Evolutionary conservation across 1,140 invertebrate species (phyloP), one percentile per base, ranked within the genome.

Genomic region (Platyscapa corneri): DNA sequence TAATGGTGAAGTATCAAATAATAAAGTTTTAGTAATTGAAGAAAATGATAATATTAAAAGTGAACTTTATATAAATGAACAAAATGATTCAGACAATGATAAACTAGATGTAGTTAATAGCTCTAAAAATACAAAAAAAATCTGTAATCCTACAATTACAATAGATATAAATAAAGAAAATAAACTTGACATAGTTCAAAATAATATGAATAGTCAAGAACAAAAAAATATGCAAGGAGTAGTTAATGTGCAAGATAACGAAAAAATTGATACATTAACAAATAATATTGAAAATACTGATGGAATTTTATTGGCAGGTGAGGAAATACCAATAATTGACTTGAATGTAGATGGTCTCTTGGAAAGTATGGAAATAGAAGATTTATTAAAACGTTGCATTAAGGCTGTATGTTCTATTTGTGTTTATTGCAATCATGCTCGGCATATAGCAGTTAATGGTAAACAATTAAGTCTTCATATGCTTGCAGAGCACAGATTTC

Each of bases 351-450:
- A 97, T 87, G 95, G 95, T 70, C 95, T 95, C 7, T 90, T 97
- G 64, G 96, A 97, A 87, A 96, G 95, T 88, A 95, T 97, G 91
- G 94, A 95, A 56, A 93, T 96, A 76, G 94, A 96, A 85, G 94
- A 96, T 64, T 92, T 97, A 79, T 88, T 97, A 18, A 96, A 96
- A 90, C 95, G 95, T 84, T 97, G 96, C 90, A 93, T 97, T 39
- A 93, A 94, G 84, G 94, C 94, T 3, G 96, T 96, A 0, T 95
- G 95, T 88, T 92, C 94, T 8, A 94, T 93, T 46, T 98, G 97
- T 91, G 94, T 97, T 49, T 97, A 97, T 89, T 98, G 97, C 89
- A 97, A 97, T 90, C 96, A 97, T 93, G 96, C 96, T 0, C 94
- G 96, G 34, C 95, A 96, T 86, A 97, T 97, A 87, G 96, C 96